phyloP scores from a whole-genome alignment of 2,113 vertebrate genomes.

The Vanacampus margaritifer region DNA sequence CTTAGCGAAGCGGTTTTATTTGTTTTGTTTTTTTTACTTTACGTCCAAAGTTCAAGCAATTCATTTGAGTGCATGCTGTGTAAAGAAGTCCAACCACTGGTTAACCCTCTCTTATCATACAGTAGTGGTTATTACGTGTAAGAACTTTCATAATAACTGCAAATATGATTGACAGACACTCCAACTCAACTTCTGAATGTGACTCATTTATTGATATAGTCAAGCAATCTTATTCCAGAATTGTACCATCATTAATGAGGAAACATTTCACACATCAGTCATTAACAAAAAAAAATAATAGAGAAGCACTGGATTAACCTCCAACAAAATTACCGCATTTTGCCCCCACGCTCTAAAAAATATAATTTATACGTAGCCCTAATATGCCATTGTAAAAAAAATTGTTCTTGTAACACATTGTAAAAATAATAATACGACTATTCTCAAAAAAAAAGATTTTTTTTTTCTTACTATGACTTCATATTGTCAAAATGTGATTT shows the following conservation, averaged over 20 bases:
- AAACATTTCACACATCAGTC: background rate
- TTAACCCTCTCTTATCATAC: constrained; percentile 23
- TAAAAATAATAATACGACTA: too few species aligned
- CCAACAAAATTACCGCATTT: too few species aligned
- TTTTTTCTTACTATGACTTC: too few species aligned
- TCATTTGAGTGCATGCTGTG: background rate
- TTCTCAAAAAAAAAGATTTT: too few species aligned
- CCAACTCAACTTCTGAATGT: background rate
- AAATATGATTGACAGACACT: background rate
- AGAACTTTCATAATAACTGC: background rate
- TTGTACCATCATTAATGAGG: background rate
- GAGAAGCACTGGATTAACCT: too few species aligned
- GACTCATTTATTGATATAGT: too few species aligned
- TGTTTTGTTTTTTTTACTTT: background rate
- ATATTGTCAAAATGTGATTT: too few species aligned
- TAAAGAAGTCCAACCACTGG: constrained; percentile 30
- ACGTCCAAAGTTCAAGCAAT: background rate
- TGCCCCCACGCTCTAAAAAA: too few species aligned
- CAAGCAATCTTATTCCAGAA: background rate
- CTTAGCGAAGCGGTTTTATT: constrained; percentile 4
- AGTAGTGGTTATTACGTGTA: background rate
- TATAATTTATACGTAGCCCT: too few species aligned
- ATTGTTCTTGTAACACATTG: too few species aligned
- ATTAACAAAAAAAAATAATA: too few species aligned
- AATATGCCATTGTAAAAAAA: too few species aligned